Evolutionary conservation across 2,113 vertebrate genomes (phyloP).

Genomic region (Hirundichthys speculiger): DNA sequence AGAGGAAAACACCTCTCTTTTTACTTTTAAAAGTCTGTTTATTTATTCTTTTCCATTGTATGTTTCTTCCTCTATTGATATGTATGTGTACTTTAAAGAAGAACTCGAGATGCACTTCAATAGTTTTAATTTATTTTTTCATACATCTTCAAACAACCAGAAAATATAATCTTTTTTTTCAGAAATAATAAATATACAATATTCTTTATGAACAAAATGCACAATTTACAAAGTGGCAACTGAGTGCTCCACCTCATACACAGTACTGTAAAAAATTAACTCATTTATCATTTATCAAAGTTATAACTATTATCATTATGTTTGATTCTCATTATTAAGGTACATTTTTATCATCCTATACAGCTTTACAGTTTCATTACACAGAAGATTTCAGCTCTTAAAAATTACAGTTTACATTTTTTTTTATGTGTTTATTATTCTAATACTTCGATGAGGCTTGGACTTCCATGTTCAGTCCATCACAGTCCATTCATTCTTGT

Average conservation of each 20-base stretch:
- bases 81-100: conserved; percentile 2
- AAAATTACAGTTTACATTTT: conserved; percentile 26
- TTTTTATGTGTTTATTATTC: conserved; percentile 40
- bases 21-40: neutral
- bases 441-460: conserved; percentile 57
- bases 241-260: conserved; percentile 32
- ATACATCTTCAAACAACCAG: conserved; percentile 78
- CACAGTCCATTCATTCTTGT: conserved; percentile 3
- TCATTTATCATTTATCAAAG: conserved; percentile 52
- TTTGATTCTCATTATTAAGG: conserved; percentile 64
- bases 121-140: conserved; percentile 64
- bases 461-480: conserved; percentile 9
- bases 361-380: conserved; percentile 47
- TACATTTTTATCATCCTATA: conserved; percentile 43
- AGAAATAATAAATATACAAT: conserved; percentile 98
- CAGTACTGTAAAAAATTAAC: conserved; percentile 45
- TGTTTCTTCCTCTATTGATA: too few relatives aligned
- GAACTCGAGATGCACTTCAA: neutral
- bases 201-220: conserved; percentile 96
- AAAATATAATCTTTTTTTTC: conserved; percentile 91
- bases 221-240: conserved; percentile 84
- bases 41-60: neutral
- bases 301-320: conserved; percentile 58
- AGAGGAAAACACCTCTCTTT: neutral
- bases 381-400: conserved; percentile 28